A percentile compares a stretch with the other conserved stretches of the same genome.
Conservation (phyloP, 1,140 invertebrate genomes). For the Bilobella aurantiaca region DNA sequence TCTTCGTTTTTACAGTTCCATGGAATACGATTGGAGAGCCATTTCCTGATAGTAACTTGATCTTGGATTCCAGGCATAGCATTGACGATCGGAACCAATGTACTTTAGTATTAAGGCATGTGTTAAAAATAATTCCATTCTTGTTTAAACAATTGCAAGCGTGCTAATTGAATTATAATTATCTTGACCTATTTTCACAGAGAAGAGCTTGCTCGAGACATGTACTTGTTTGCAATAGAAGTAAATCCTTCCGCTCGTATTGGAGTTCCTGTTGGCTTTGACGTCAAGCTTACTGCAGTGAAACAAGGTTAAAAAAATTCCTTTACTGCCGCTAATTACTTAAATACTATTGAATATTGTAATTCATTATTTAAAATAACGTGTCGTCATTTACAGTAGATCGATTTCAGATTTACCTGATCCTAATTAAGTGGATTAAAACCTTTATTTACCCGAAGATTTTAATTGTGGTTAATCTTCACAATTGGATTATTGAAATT, state of each 20-base stretch:
- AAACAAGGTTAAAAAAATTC: not conserved
- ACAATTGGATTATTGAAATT: no score
- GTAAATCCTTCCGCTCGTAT: not conserved
- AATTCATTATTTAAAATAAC: no score
- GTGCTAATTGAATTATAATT: no score
- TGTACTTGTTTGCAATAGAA: not conserved
- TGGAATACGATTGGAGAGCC: constrained; percentile 16
- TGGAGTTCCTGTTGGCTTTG: constrained; percentile 21
- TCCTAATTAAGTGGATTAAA: no score
- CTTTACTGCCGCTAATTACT: no score
- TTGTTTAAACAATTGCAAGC: not conserved
- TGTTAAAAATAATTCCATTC: not conserved
- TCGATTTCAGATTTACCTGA: no score
- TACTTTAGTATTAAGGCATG: not conserved
- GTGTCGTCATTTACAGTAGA: no score
- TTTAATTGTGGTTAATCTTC: no score
- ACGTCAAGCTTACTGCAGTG: constrained; percentile 11
- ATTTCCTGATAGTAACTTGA: constrained; percentile 12
- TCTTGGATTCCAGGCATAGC: constrained; percentile 4
- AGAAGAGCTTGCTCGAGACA: constrained; percentile 2
- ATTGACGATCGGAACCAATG: constrained; percentile 4
- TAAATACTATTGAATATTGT: no score
- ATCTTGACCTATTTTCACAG: not conserved
- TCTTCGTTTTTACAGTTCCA: not conserved
- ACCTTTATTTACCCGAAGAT: no score